Evolutionary conservation across 2,113 vertebrate species (phyloP).

Genomic region (Psilopsiagon aymara): DNA sequence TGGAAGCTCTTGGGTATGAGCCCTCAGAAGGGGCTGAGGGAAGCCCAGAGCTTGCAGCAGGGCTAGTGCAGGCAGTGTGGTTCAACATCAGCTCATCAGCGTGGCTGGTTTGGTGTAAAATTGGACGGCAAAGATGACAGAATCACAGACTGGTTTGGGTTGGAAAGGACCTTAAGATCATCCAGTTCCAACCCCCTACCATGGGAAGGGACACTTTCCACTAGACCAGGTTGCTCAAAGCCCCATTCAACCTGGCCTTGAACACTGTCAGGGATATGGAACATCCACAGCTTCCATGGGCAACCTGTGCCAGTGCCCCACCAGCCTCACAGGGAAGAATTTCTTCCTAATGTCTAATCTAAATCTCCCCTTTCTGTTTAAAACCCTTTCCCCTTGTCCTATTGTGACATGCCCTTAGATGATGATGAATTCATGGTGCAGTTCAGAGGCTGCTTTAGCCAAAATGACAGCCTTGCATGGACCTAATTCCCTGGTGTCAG

Average conservation of each 20-base stretch:
- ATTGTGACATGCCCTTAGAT: neutral
- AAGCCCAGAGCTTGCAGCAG: neutral
- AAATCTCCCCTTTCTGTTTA: neutral
- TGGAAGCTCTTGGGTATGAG: neutral
- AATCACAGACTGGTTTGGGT: neutral
- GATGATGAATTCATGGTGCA: neutral
- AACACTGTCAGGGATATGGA: neutral
- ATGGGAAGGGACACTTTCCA: neutral
- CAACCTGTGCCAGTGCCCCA: neutral
- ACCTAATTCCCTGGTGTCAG: neutral
- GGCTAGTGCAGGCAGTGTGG: accelerated
- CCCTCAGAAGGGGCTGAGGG: neutral
- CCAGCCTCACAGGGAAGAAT: neutral
- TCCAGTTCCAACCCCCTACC: neutral
- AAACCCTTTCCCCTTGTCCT: neutral
- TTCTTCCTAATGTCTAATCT: neutral
- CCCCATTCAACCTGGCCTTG: neutral
- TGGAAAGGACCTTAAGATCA: neutral
- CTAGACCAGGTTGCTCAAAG: neutral
- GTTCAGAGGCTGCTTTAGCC: neutral
- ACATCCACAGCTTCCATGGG: neutral
- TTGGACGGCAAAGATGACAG: neutral
- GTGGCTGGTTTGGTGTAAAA: neutral
- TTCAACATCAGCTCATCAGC: accelerated
- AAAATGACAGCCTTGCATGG: neutral